phyloP scores from a whole-genome alignment of 2,113 vertebrate genomes.

The Bubo bubo region DNA sequence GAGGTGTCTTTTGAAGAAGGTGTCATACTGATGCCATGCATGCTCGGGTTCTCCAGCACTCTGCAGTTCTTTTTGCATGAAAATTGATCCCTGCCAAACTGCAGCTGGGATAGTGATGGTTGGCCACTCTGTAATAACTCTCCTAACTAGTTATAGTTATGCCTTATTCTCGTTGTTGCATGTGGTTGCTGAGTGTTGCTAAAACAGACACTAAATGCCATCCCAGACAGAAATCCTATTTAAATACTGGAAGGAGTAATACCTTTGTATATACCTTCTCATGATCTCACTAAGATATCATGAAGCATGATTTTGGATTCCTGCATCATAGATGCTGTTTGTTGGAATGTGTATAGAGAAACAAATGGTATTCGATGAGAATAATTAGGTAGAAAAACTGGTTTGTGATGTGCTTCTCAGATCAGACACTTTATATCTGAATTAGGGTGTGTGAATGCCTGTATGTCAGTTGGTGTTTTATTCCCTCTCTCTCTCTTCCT shows the following conservation, averaged over 20 bases:
- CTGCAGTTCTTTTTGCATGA: background rate
- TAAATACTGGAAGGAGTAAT: background rate
- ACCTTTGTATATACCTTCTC: background rate
- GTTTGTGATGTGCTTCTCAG: background rate
- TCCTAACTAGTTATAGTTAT: background rate
- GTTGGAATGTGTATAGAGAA: background rate
- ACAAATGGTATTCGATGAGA: background rate
- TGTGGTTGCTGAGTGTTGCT: background rate
- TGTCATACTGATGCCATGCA: background rate
- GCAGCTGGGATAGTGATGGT: background rate
- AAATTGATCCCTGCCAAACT: background rate
- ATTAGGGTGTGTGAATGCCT: background rate
- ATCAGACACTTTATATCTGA: background rate
- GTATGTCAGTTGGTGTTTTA: background rate
- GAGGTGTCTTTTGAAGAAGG: background rate
- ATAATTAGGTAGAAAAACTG: constrained; percentile 32
- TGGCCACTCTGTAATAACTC: background rate
- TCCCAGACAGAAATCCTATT: background rate
- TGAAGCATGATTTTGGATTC: background rate
- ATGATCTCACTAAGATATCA: background rate
- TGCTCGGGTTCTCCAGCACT: background rate
- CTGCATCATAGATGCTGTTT: background rate
- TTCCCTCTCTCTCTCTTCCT: background rate
- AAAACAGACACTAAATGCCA: background rate
- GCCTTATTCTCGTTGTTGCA: background rate